Base-by-base conservation (phyloP, 2,113 vertebrate genomes). In the Halichoerus grypus region DNA sequence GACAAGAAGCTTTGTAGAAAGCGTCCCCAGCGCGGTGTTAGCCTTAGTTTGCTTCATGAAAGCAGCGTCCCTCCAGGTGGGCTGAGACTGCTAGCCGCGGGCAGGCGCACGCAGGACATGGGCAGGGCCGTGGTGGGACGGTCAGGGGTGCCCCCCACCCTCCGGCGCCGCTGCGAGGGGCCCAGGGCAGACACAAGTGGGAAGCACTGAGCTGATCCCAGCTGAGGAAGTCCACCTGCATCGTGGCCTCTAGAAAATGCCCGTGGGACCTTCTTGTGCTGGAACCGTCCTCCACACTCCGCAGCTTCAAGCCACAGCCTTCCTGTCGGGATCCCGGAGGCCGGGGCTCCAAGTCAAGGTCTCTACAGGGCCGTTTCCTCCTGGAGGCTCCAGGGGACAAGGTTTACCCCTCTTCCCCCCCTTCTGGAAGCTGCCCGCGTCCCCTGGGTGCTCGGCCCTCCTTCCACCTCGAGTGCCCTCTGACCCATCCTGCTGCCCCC, bases 101-200 rank as follows among this genome's bases (percentile, higher is more conserved):
- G 36, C 39, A 46, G 46, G 46, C 46, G 8, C 36, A 12, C 11
- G 5, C 21, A 72, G 61, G 26, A 31, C 61, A 2, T 5, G 63
- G 63, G 63, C 63, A 31, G 31, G 63, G 63, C 31, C 7, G 7
- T 33, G 61, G 63, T 16, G 67, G 67, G 18, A n/a, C 7, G 3
- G 0, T 36, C 33, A 0, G 33, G 33, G 21, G 61, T 1, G 10
- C 19, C 9, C 19, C 69, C 19, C 5, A 14, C n/a, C 19, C 10
- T 5, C 69, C 7, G 9, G 19, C 7, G n/a, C 21, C 3, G 21
- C 10, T 6, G 69, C 11, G 36, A 72, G 69, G 74, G 42, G 26
- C 26, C 13, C 5, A 15, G 15, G 72, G 72, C 24, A 28, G 72
- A 74, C 13, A 26, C 24, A 1, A 42, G 72, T 24, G 63, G 63